phyloP scores from a whole-genome alignment of 2,113 vertebrate genomes.

The Lophius piscatorius region DNA sequence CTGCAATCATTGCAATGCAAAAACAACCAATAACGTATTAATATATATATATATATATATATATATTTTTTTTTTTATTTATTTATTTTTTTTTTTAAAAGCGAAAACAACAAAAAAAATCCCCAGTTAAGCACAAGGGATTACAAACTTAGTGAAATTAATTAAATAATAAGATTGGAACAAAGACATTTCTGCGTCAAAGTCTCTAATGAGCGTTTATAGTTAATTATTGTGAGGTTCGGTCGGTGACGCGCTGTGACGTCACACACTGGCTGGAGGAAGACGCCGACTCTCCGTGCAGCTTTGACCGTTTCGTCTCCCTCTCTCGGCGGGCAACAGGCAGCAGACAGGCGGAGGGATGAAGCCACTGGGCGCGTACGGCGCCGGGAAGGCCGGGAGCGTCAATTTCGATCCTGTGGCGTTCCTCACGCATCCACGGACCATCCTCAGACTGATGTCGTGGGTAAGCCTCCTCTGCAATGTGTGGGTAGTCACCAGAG shows the following conservation, averaged over 20 bases:
- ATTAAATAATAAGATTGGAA: too few species aligned
- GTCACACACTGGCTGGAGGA: conserved; percentile 54
- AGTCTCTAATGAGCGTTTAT: too few species aligned
- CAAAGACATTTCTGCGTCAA: too few species aligned
- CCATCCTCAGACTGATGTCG: conserved; percentile 70
- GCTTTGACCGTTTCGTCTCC: conserved; percentile 42
- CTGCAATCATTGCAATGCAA: too few species aligned
- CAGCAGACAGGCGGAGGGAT: conserved; percentile 56
- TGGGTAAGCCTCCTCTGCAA: conserved; percentile 64
- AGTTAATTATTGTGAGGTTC: too few species aligned
- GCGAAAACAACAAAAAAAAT: too few species aligned
- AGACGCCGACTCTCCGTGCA: conserved; percentile 45
- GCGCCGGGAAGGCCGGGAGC: conserved; percentile 68
- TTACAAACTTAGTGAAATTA: too few species aligned
- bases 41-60: too few species aligned
- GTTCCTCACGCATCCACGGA: conserved; percentile 76
- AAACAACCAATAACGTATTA: too few species aligned
- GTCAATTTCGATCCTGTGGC: conserved; percentile 71
- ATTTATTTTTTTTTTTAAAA: too few species aligned
- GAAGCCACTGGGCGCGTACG: conserved; percentile 66
- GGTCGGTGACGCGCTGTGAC: conserved; percentile 59
- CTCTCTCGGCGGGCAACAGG: conserved; percentile 34
- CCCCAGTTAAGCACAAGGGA: too few species aligned
- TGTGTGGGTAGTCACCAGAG: conserved; percentile 14
- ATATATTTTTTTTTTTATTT: too few species aligned